Conservation (phyloP, 2,888 invertebrate genomes). For the Beris morrisii region DNA sequence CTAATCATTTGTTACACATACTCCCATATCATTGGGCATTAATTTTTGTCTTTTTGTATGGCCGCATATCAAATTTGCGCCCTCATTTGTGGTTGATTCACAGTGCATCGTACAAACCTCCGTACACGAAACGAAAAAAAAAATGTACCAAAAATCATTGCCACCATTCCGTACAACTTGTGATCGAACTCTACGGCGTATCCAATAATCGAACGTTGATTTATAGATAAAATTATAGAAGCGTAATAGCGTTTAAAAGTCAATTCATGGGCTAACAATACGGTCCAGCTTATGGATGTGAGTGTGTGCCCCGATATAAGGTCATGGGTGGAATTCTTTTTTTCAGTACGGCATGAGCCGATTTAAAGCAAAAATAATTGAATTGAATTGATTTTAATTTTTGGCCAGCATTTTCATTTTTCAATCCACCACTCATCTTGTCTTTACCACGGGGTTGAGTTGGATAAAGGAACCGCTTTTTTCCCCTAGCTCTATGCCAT, state of each 20-base stretch:
- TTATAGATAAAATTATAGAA: slow-evolving; percentile 38
- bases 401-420: slow-evolving; percentile 4
- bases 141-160: slow-evolving; percentile 8
- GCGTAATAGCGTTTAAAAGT: slow-evolving; percentile 31
- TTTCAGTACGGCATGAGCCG: not conserved
- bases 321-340: too few relatives aligned
- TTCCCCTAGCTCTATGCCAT: too few relatives aligned
- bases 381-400: slow-evolving; percentile 31
- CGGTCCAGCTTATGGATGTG: too few relatives aligned
- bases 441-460: not conserved
- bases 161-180: slow-evolving; percentile 7
- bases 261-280: slow-evolving; percentile 20
- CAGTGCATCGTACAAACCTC: slow-evolving; percentile 34
- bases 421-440: not conserved
- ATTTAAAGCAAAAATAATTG: slow-evolving; percentile 19
- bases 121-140: slow-evolving; percentile 9
- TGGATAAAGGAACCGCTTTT: too few relatives aligned
- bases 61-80: slow-evolving; percentile 35
- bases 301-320: too few relatives aligned
- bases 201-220: slow-evolving; percentile 37
- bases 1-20: too few relatives aligned
- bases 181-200: not conserved
- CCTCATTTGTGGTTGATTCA: slow-evolving; percentile 40
- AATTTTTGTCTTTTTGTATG: too few relatives aligned
- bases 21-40: too few relatives aligned